Evolutionary conservation across 2,888 invertebrate genomes (phyloP).

Genomic region (Callyntrura sp.): DNA sequence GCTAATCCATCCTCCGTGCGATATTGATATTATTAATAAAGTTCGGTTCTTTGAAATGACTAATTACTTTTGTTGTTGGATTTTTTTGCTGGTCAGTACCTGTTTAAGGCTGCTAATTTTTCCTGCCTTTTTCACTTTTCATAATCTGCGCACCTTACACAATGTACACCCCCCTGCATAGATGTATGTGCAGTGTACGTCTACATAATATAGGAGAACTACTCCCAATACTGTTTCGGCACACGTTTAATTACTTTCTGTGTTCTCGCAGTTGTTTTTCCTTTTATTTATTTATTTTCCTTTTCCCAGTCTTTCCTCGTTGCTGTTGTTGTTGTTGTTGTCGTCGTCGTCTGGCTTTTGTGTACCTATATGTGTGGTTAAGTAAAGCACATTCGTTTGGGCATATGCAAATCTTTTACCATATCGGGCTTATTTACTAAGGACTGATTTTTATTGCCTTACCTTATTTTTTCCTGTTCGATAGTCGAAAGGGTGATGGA

Average conservation of each 20-base stretch:
- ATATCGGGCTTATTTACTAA: too few species aligned
- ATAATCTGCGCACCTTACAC: neutral
- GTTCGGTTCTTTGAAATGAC: neutral
- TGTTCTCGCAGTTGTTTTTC: too few species aligned
- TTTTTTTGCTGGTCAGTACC: neutral
- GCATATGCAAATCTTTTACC: too few species aligned
- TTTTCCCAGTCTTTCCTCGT: neutral
- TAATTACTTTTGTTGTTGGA: neutral
- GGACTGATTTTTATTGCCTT: too few species aligned
- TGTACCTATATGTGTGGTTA: too few species aligned
- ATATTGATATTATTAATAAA: neutral
- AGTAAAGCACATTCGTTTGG: too few species aligned
- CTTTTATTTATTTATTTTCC: neutral
- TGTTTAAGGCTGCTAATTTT: neutral
- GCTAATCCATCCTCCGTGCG: neutral
- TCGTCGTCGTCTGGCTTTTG: slow-evolving; percentile 1
- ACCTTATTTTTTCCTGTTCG: too few species aligned
- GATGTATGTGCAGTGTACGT: too few species aligned
- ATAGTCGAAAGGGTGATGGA: too few species aligned
- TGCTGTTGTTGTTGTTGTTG: neutral
- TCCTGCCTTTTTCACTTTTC: neutral
- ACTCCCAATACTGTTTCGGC: too few species aligned
- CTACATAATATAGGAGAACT: too few species aligned
- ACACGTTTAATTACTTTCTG: too few species aligned
- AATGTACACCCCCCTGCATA: neutral